These are phyloP conservation scores for Eulemur coronatus DNA, from an alignment of 2,797 vertebrate species.

Conservation along the genomic window DNA sequence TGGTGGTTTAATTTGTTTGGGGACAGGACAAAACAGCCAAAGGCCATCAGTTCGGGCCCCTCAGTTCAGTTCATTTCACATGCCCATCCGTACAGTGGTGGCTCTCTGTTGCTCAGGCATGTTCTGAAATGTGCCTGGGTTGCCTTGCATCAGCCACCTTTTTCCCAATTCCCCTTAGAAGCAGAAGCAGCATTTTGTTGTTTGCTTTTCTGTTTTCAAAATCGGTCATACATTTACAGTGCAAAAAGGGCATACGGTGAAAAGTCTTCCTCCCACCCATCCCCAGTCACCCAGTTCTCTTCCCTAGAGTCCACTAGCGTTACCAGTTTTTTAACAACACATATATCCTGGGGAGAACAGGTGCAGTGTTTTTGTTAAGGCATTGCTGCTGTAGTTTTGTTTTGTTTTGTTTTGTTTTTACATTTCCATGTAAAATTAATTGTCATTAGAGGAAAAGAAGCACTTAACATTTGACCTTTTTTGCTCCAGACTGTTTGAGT, in stretches of 20 bases:
- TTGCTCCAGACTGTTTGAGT: neutral
- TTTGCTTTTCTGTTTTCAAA: neutral
- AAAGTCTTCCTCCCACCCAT: neutral
- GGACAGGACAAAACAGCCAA: neutral
- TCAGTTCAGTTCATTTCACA: neutral
- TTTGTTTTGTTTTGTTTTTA: neutral
- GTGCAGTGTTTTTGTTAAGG: neutral
- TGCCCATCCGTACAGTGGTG: neutral
- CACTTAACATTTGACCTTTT: neutral
- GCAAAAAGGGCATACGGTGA: neutral
- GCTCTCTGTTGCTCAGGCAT: neutral
- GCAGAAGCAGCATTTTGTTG: neutral
- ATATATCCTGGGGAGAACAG: neutral
- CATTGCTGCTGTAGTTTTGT: neutral
- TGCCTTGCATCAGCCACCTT: too few species aligned
- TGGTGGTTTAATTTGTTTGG: slow-evolving; percentile 3
- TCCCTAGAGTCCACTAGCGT: neutral
- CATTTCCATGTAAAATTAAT: neutral
- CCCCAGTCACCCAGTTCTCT: neutral
- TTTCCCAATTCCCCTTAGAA: neutral
- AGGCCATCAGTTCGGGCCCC: neutral
- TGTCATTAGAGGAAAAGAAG: neutral
- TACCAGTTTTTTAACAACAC: neutral
- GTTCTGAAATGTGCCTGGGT: neutral
- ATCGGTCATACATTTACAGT: neutral